A percentile compares a stretch with the other conserved stretches of the same genome.
Evolutionary conservation across 2,113 vertebrate species (phyloP).

Genomic region (Cavia aperea): DNA sequence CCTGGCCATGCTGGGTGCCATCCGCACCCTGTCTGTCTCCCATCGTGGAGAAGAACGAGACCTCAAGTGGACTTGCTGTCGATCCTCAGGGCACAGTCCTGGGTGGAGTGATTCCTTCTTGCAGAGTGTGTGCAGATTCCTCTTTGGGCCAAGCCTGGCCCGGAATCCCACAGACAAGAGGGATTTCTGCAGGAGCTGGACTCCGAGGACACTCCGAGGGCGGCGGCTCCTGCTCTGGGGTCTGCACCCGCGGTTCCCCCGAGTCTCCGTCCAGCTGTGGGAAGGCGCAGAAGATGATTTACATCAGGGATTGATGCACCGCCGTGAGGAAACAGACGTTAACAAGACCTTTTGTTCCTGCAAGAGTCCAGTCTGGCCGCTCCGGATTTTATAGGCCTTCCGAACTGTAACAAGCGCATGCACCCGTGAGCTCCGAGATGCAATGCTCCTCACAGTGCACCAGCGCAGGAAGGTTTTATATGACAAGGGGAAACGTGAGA

Average conservation of each 20-base stretch:
- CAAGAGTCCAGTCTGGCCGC: background rate
- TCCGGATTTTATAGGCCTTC: background rate
- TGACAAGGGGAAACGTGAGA: background rate
- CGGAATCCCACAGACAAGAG: too few species aligned
- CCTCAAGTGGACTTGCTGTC: too few species aligned
- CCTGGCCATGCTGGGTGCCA: too few species aligned
- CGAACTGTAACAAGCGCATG: accelerated
- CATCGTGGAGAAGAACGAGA: too few species aligned
- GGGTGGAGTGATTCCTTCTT: too few species aligned
- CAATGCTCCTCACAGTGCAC: background rate
- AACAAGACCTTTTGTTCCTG: background rate
- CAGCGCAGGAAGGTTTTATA: background rate
- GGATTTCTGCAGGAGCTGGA: background rate
- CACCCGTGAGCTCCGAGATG: accelerated
- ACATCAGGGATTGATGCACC: background rate
- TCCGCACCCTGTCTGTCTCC: too few species aligned
- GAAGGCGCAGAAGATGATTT: background rate
- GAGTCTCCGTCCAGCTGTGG: background rate
- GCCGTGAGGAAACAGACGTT: background rate
- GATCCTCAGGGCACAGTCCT: too few species aligned
- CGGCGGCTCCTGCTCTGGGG: background rate
- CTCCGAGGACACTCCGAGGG: too few species aligned
- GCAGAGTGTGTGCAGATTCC: too few species aligned
- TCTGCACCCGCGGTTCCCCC: too few species aligned
- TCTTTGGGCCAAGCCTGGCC: too few species aligned